Evolutionary conservation across 2,113 vertebrate species (phyloP), one percentile per base, ranked within the genome.

Genomic region (Damaliscus lunatus): DNA sequence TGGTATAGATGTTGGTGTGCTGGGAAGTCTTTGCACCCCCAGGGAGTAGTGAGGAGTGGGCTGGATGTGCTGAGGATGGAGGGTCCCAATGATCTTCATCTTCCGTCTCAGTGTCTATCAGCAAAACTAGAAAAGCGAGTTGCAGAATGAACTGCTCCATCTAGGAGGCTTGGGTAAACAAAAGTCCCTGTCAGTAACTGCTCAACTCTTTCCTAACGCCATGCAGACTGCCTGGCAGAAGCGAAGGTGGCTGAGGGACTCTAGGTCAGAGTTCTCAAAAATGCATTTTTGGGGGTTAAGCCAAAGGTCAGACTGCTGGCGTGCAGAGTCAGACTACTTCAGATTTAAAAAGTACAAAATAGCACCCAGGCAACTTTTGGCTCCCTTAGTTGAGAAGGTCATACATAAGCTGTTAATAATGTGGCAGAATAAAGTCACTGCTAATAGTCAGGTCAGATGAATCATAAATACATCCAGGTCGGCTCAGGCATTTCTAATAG

Each of bases 1-100:
- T 0, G 27, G 60, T 25, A 21, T 25, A 16, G 10, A 46, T 0
- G 0, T 3, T 14, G 55, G 29, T 36, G 7, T 64, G 13, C 36
- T 23, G 19, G 62, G 7, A 53, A 83, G 43, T 15, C 31, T 29
- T 21, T 93, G 64, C 16, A n/a, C 21, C 27, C 19, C 14, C 52
- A 59, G 13, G 33, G 2, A 43, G 77, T 23, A 7, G 43, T 36
- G 7, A 11, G 19, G 23, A 27, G 3, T 21, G 17, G 81, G 55
- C 25, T 31, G 29, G 33, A 52, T 50, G 6, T 80, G 52, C n/a
- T 52, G 29, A 80, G 48, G 43, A 33, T 5, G 36, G 33, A n/a
- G 13, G 31, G 21, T 78, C 88, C 64, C 57, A 40, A 25, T 27
- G 62, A 27, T 21, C 31, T 14, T 53, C 53, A 87, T 23, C n/a